These are phyloP conservation scores for Talpa occidentalis DNA, from an alignment of 2,113 vertebrate genomes.

Conservation along the genomic window DNA sequence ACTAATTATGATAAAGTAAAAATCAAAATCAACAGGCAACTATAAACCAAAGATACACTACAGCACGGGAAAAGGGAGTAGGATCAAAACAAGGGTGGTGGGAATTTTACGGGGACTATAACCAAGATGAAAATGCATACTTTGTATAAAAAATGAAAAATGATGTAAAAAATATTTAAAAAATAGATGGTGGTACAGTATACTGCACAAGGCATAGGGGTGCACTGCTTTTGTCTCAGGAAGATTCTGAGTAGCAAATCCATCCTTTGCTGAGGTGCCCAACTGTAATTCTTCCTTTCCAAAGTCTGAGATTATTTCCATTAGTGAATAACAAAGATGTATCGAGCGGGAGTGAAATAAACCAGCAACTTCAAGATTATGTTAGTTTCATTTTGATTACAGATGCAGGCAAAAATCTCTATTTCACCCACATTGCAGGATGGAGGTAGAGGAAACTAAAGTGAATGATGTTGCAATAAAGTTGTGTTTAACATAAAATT, in stretches of 20 bases:
- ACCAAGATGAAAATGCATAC: too few species aligned
- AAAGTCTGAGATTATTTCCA: slow-evolving; percentile 27
- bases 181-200: neutral
- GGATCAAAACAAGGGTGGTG: too few species aligned
- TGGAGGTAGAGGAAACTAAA: neutral
- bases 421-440: neutral
- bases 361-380: slow-evolving; percentile 45
- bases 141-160: too few species aligned
- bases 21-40: too few species aligned
- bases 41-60: too few species aligned
- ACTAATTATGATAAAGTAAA: too few species aligned
- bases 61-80: too few species aligned
- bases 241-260: slow-evolving; percentile 6
- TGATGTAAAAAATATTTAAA: too few species aligned
- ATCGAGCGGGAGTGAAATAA: slow-evolving; percentile 37
- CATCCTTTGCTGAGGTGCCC: slow-evolving; percentile 41
- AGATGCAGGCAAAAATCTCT: slow-evolving; percentile 47
- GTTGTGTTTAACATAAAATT: neutral
- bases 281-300: neutral
- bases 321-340: slow-evolving; percentile 74
- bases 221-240: neutral
- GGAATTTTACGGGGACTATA: too few species aligned
- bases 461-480: neutral
- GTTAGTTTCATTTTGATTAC: slow-evolving; percentile 45
- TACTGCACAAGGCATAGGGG: neutral